Percentiles rank a stretch among this genome's conserved stretches.
phyloP scores from a whole-genome alignment of 2,888 invertebrate species.

The Pemphredon lugubris region DNA sequence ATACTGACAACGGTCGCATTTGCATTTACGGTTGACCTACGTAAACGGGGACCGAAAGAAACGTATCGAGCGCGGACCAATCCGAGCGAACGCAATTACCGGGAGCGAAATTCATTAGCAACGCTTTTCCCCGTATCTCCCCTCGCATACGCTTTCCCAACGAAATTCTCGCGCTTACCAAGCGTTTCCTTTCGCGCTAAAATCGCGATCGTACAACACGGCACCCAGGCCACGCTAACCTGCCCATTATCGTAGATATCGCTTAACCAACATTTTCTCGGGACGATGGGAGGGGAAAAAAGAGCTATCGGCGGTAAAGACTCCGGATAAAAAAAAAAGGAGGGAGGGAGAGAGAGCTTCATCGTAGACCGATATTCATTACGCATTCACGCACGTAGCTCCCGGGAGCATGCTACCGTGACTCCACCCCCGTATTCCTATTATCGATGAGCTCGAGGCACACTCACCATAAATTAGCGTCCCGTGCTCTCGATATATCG shows the following conservation, averaged over 20 bases:
- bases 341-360: too few species aligned
- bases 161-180: too few species aligned
- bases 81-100: too few species aligned
- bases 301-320: constrained; percentile 2
- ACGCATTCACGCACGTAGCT: constrained; percentile 21
- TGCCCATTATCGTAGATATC: constrained; percentile 41
- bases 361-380: constrained; percentile 15
- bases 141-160: neutral
- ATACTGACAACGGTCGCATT: too few species aligned
- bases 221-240: neutral
- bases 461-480: constrained; percentile 51
- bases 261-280: constrained; percentile 29
- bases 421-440: constrained; percentile 5
- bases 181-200: too few species aligned
- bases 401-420: neutral
- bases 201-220: constrained; percentile 10
- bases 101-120: too few species aligned
- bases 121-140: constrained; percentile 9
- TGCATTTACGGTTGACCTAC: too few species aligned
- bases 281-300: neutral
- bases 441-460: constrained; percentile 41
- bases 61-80: too few species aligned
- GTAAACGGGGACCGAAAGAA: too few species aligned
- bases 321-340: constrained; percentile 5
- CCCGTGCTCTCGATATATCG: constrained; percentile 15